Evolutionary conservation across 2,797 vertebrate genomes (phyloP), one percentile per base, ranked within the genome.

Genomic region (Gouania willdenowi): DNA sequence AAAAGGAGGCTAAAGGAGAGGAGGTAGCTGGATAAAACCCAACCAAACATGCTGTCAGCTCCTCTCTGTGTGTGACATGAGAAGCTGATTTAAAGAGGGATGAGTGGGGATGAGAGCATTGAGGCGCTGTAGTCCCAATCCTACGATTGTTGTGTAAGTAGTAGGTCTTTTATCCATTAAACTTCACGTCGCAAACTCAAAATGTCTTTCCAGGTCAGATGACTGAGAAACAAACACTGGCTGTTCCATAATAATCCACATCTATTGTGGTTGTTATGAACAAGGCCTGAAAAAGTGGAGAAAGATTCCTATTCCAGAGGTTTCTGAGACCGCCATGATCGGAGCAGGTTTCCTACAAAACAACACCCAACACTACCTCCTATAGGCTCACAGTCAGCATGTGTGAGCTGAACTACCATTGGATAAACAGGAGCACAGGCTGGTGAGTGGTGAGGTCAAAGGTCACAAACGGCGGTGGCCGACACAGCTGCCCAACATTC

Each of bases 371-470:
- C 34, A 44, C 43, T 26, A 60, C 61, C 43, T 64, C 54, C 48
- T 31, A 34, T 40, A 49, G 4, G 27, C 4, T 7, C 26, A 6
- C 5, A 2, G n/a, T 11, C 11, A 3, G 26, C 4, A 26, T 8
- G 10, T 24, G n/a, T 5, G 21, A 8, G 18, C 46, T 39, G 54
- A 73, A 45, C 20, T 21, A 23, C 5, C 19, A 6, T 19, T 20
- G 4, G 19, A 4, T 6, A 4, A 26, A 48, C 52, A 57, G 22
- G 44, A 52, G 59, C 58, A 54, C 64, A 29, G 62, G 60, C 50
- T 55, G 73, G 55, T 50, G 64, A 66, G 66, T 28, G 58, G 71
- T 60, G 56, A 71, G 66, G 70, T 83, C 51, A 48, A 68, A 75
- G 75, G 74, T 78, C 77, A 72, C 68, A 51, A 55, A 44, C 33